Conservation (phyloP, 2,888 invertebrate genomes). For the Celastrina argiolus region DNA sequence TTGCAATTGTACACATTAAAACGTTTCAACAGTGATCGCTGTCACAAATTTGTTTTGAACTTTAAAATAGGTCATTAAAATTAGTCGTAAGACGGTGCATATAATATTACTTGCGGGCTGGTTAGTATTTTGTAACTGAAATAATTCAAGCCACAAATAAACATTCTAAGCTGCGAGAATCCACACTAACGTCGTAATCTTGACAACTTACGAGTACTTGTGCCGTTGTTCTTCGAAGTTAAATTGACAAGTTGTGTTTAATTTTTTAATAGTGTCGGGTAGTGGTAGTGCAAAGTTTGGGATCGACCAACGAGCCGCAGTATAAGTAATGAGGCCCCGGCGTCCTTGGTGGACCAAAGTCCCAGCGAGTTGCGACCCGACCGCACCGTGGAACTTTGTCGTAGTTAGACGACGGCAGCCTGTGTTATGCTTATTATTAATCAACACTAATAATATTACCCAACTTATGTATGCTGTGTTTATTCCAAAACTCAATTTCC, state of each 20-base stretch:
- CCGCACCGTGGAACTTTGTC: conserved; percentile 31
- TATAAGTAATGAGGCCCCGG: conserved; percentile 29
- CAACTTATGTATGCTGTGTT: conserved; percentile 20
- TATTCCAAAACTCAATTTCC: too few species aligned
- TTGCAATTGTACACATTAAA: too few species aligned
- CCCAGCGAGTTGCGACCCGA: conserved; percentile 27
- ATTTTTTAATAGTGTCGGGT: conserved; percentile 17
- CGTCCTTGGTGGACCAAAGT: conserved; percentile 29
- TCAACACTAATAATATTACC: conserved; percentile 33
- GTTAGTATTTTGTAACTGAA: background rate
- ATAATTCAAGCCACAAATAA: background rate
- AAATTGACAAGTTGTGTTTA: conserved; percentile 10
- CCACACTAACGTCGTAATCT: background rate
- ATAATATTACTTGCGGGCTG: too few species aligned
- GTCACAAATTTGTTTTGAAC: too few species aligned
- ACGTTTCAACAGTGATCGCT: too few species aligned
- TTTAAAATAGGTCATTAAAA: too few species aligned
- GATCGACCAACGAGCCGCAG: conserved; percentile 29
- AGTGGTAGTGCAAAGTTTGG: conserved; percentile 9
- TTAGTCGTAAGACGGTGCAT: too few species aligned
- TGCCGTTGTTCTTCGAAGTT: background rate
- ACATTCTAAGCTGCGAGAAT: background rate
- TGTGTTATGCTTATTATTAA: conserved; percentile 36
- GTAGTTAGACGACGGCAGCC: conserved; percentile 31
- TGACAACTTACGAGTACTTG: background rate